Conservation (phyloP, 2,113 vertebrate genomes). For the Symphodus melops region DNA sequence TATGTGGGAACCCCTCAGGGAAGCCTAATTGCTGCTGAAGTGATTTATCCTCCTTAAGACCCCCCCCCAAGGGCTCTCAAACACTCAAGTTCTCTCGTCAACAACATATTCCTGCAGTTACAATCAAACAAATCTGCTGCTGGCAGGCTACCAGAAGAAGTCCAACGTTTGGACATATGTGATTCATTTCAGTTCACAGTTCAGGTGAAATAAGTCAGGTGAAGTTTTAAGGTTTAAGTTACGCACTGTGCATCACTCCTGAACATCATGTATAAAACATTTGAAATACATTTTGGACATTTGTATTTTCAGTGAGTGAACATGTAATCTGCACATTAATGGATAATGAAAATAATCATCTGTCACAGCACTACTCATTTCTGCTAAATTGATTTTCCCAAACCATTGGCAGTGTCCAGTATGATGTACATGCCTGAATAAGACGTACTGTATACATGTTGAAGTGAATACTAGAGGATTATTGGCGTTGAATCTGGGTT, state of each 20-base stretch:
- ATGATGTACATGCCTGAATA: slow-evolving; percentile 35
- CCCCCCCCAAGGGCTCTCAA: slow-evolving; percentile 42
- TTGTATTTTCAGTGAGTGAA: too few species aligned
- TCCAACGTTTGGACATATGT: not conserved
- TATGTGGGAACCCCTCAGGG: slow-evolving; percentile 55
- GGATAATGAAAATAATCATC: slow-evolving; percentile 5
- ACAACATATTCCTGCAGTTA: slow-evolving; percentile 27
- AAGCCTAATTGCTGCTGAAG: slow-evolving; percentile 60
- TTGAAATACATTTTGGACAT: too few species aligned
- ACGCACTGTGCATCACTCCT: too few species aligned
- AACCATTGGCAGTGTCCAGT: slow-evolving; percentile 30
- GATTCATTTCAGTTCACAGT: too few species aligned
- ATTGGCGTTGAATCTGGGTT: slow-evolving; percentile 50
- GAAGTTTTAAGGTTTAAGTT: not conserved
- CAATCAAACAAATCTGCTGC: slow-evolving; percentile 31
- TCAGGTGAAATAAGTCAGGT: not conserved
- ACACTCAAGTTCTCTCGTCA: slow-evolving; percentile 46
- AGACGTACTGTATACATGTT: slow-evolving; percentile 14
- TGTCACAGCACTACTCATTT: not conserved
- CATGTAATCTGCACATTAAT: not conserved
- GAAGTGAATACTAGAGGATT: slow-evolving; percentile 42
- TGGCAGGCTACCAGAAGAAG: slow-evolving; percentile 15
- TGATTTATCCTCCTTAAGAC: slow-evolving; percentile 68
- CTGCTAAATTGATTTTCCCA: slow-evolving; percentile 6
- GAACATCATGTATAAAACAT: too few species aligned